Base-by-base conservation (phyloP, 1,140 invertebrate species). In the Habropoda laboriosa region DNA sequence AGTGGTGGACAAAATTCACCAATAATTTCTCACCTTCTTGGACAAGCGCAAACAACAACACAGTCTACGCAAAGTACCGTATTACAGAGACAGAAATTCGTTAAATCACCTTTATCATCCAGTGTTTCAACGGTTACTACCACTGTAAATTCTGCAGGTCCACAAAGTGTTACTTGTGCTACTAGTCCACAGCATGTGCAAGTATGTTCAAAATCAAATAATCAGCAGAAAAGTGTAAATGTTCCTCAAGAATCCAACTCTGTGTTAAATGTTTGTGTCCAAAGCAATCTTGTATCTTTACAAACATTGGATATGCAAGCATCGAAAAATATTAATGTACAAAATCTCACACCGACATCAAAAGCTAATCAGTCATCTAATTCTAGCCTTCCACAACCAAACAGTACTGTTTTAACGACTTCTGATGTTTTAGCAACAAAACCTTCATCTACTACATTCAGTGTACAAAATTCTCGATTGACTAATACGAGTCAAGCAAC, bases 1-100 rank as follows among this genome's bases (percentile, higher is more conserved):
- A 74, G 90, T 16, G 82, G 86, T 35, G 89, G 91, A 7, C 92
- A 92, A 70, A 93, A 92, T 82, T 91, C 92, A 0, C 92, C 92
- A 35, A 92, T 93, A 67, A 92, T 93, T 27, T 92, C 92, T 6
- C 92, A 93, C 21, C 80, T 93, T 16, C 79, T 93, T 32, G 87
- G 89, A 12, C 92, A 92, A 68, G 80, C 90, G 4, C 91, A 90
- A 63, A 86, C 80, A 0, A 73, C 89, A 10, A 53, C 90, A 38
- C 88, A 91, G 57, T 83, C 85, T n/a, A 68, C 86, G n/a, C 83
- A 87, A 86, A 88, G 35, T 67, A 57, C 84, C 27, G 74, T 77
- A 7, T 21, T 81, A 27, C 88, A 85, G 12, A 83, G 86, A 35
- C 88, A 86, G 42, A 92, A 91, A 73, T 90, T 86, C 32, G 85